These are phyloP conservation scores for Acronicta psi DNA, from an alignment of 2,888 invertebrate genomes.

Conservation along the genomic window DNA sequence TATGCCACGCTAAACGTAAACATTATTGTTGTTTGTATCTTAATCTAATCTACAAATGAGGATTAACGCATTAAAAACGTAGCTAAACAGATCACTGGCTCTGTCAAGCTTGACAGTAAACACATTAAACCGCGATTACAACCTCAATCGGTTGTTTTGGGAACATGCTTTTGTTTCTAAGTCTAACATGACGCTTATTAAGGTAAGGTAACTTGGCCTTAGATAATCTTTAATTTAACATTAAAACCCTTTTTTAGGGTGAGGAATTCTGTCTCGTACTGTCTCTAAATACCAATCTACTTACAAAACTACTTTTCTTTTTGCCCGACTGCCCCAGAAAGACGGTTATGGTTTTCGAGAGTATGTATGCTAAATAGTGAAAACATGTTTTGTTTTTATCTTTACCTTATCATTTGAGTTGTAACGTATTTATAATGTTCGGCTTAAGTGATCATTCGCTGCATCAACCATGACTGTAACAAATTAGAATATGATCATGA, in stretches of 20 bases:
- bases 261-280: too few relatives aligned
- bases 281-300: too few relatives aligned
- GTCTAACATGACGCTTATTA: background rate
- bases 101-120: background rate
- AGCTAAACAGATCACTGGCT: background rate
- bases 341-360: too few relatives aligned
- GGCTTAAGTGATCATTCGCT: conserved; percentile 15
- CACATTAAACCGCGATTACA: background rate
- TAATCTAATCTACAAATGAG: conserved; percentile 7
- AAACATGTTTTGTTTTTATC: conserved; percentile 10
- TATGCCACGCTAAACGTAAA: too few relatives aligned
- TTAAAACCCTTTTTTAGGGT: too few relatives aligned
- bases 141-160: background rate
- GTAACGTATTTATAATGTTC: conserved; percentile 7
- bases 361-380: background rate
- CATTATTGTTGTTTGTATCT: background rate
- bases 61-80: conserved; percentile 1
- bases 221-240: too few relatives aligned
- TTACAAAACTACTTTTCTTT: too few relatives aligned
- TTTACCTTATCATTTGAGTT: conserved; percentile 18
- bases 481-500: conserved; percentile 5
- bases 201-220: background rate
- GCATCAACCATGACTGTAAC: conserved; percentile 10
- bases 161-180: background rate
- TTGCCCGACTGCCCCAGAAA: too few relatives aligned